Evolutionary conservation across 2,888 invertebrate species (phyloP), one percentile per base, ranked within the genome.

Genomic region (Stratiomys singularior): DNA sequence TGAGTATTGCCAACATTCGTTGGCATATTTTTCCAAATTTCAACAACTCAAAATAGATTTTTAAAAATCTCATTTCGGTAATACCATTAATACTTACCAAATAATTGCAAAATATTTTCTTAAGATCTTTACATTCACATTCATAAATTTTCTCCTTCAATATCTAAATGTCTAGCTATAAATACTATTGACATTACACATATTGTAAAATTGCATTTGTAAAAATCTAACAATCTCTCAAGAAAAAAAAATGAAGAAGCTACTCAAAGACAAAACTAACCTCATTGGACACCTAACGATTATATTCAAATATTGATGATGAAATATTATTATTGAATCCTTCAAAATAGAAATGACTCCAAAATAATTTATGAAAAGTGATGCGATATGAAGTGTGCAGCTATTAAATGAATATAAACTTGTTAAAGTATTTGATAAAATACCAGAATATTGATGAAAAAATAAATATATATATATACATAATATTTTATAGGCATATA

Each of bases 191-290:
- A 37, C 4, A 66, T n/a, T 30, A 60, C 11, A 18, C 2, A 60
- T 5, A 60, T 21, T 25, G 25, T 25, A 5, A 3, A 37, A 37
- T 37, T 37, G 5, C 37, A 60, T 60, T 60, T 60, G 18, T 60
- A 60, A 23, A 25, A 18, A n/a, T n/a, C 18, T 9, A n/a, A 60
- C 25, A 25, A 25, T 25, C 64, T 30, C 37, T 64, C 7, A 64
- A 27, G 9, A 11, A 21, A 69, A 21, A 46, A 44, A 15, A 37
- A 67, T 27, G 5, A 58, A 72, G n/a, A n/a, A 27, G 30, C 56
- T 56, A 23, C 18, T 72, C 72, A 72, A 72, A 72, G 72, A 44
- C 72, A 72, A 56, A n/a, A 56, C 72, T 72, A 72, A 52, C 56
- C 52, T 56, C 66, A 56, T 11, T 67, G 67, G 44, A 37, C 4